Base-by-base conservation (phyloP, 2,113 vertebrate genomes). In the Cyprinodon brontotheroides region DNA sequence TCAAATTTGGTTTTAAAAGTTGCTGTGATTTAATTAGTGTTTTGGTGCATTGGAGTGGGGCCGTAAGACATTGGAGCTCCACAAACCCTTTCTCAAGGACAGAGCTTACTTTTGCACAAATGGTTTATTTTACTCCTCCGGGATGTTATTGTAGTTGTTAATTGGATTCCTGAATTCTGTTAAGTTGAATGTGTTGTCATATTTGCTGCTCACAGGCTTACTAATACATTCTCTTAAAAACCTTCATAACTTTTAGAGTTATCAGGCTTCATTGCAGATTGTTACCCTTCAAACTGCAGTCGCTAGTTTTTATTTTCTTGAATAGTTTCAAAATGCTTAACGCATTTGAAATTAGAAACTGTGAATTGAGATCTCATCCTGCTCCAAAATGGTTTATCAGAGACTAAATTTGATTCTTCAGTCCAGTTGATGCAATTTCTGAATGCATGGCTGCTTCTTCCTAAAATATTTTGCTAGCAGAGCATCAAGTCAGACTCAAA, bases 31-130 rank as follows among this genome's bases (percentile, higher is more conserved):
- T 83, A 81, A 91, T 83, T 86, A 43, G 71, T 2, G n/a, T 14
- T 77, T 41, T 37, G 22, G 17, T 75, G 68, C 74, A 62, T 38
- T 68, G 20, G 61, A 77, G 63, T 37, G 36, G 57, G 76, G 68
- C 65, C 59, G 62, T 17, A 39, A 40, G 43, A 83, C 68, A 39
- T 10, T 61, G 62, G 60, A 61, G 62, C 72, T 72, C 43, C 3
- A 47, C 67, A 6, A 76, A 70, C 80, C 72, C 65, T 48, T 72
- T 63, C 74, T 70, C 81, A 82, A 87, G 86, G 86, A 77, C 63
- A 61, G 20, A 0, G 4, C 40, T 65, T 78, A 40, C 82, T 84
- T 77, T 36, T 71, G 45, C 40, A 20, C 10, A 41, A 36, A 36
- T 6, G 15, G 12, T 63, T 64, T 71, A 38, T 79, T 82, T 68